Base-by-base conservation (phyloP, 1,140 invertebrate species). In the Euwallacea fornicatus region DNA sequence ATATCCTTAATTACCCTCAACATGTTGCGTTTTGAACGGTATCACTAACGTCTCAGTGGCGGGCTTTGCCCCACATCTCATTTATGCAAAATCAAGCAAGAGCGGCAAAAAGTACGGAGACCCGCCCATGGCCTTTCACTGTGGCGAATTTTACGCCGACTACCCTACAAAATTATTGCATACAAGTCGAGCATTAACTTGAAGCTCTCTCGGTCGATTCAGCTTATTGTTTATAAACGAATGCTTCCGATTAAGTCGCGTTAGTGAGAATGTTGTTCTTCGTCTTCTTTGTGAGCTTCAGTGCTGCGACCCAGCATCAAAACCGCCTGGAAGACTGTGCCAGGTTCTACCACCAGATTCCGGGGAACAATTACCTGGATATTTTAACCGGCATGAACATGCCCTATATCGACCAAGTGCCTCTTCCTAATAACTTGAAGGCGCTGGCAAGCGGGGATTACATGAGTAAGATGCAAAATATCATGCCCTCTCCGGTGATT, bases 351-450 rank as follows among this genome's bases (percentile, higher is more conserved):
- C 77, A 77, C 56, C 80, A 78, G 6, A 1, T 33, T 4, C 21
- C 21, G 21, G 21, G 21, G 1, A 72, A 74, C 9, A 77, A 80
- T 62, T 80, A 81, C 64, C 55, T 80, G 58, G 60, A 76, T 58
- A 73, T 77, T 58, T 63, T 80, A 42, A 76, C 79, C 2, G 73
- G 75, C 42, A 56, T 81, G 46, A 73, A 75, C 2, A 58, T 81
- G 61, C 79, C 79, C 50, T 81, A 80, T 69, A 50, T 79, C 21
- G 76, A 71, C 63, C 75, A 74, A 44, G 13, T 80, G 6, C 66
- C 77, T 2, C 76, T 81, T 9, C 79, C 79, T 13, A 56, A 72
- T n/a, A 64, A 69, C 16, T 33, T 63, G 6, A 11, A 62, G 11
- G 42, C 59, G 3, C 7, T 54, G 3, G 11, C 8, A 50, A 53